Percentiles rank a stretch among this genome's conserved stretches.
phyloP scores from a whole-genome alignment of 2,888 invertebrate genomes.

The Acanthosepion pharaonis region DNA sequence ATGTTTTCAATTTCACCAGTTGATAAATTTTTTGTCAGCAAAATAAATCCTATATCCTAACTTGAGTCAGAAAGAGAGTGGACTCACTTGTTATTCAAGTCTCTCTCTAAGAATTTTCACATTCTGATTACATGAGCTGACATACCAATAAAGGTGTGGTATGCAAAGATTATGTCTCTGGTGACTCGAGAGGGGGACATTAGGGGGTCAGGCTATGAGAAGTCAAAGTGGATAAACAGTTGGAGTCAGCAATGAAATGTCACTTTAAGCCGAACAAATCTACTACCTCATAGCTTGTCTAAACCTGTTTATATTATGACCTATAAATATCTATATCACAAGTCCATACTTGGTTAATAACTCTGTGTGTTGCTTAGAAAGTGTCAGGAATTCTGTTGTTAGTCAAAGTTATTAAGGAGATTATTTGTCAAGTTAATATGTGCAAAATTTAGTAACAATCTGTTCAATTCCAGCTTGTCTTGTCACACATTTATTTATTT shows the following conservation, averaged over 20 bases:
- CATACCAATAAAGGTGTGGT: not conserved
- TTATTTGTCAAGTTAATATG: too few species aligned
- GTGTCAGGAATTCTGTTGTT: not conserved
- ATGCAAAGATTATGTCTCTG: not conserved
- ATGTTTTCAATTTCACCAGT: not conserved
- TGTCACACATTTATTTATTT: too few species aligned
- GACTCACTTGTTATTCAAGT: not conserved
- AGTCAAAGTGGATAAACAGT: constrained; percentile 6
- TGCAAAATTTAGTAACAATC: too few species aligned
- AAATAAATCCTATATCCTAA: not conserved
- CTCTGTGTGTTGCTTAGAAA: not conserved
- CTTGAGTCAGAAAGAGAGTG: not conserved
- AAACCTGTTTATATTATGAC: not conserved
- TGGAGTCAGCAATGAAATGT: not conserved
- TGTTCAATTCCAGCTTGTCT: too few species aligned
- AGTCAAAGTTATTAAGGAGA: not conserved
- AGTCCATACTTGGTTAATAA: not conserved
- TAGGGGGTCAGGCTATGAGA: not conserved
- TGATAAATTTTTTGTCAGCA: not conserved
- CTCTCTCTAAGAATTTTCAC: not conserved
- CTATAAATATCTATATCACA: not conserved
- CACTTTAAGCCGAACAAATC: not conserved
- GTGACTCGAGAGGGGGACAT: not conserved
- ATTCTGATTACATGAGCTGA: not conserved
- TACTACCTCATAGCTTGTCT: not conserved